Percentiles rank a stretch among this genome's conserved stretches.
Conservation (phyloP, 2,113 vertebrate genomes). For the Dromaius novaehollandiae region DNA sequence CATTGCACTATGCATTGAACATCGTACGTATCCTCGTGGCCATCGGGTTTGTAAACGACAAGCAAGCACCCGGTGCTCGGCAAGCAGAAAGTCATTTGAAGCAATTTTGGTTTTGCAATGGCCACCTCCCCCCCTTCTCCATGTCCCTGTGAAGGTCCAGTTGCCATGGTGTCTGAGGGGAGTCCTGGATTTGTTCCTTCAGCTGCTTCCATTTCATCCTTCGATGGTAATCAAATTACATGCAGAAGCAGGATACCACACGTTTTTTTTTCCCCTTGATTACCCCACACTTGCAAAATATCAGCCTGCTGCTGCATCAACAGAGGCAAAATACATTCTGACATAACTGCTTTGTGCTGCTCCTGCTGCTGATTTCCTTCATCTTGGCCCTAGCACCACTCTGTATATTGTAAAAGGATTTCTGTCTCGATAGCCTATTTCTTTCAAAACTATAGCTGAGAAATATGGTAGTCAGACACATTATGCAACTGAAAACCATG, state of each 20-base stretch:
- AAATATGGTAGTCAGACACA: neutral
- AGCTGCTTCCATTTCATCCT: constrained; percentile 20
- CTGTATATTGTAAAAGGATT: neutral
- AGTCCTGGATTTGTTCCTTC: constrained; percentile 39
- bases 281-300: neutral
- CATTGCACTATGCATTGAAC: no score
- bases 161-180: constrained; percentile 74
- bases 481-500: neutral
- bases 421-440: neutral
- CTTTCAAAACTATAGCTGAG: neutral
- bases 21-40: neutral
- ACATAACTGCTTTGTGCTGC: neutral
- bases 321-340: neutral
- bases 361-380: neutral
- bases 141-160: constrained; percentile 38
- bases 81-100: neutral
- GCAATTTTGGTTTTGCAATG: neutral
- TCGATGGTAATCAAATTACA: constrained; percentile 23
- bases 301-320: neutral
- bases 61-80: neutral
- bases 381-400: neutral
- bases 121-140: neutral
- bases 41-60: neutral
- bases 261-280: neutral
- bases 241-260: neutral